Evolutionary conservation across 2,797 vertebrate genomes (phyloP).

Genomic region (Iguana delicatissima): DNA sequence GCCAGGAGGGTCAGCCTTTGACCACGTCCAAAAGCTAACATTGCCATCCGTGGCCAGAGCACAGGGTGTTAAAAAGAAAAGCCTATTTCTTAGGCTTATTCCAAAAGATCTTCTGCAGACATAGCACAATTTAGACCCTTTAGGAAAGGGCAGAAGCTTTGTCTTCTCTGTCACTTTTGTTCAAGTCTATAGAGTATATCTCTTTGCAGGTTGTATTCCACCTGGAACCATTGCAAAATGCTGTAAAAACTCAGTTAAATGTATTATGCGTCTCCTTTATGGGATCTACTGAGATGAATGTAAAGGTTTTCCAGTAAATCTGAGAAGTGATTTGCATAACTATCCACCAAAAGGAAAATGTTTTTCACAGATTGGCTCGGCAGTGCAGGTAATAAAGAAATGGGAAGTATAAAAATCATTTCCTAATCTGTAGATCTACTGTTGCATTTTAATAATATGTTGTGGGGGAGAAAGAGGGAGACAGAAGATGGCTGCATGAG

Average conservation of each 20-base stretch:
- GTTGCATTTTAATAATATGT: not conserved
- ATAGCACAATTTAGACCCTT: not conserved
- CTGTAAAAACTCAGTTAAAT: too few relatives aligned
- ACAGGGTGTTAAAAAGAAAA: not conserved
- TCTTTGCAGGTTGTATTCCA: not conserved
- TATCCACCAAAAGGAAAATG: not conserved
- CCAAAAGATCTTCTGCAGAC: not conserved
- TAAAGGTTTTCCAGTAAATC: accelerated
- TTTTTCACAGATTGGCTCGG: not conserved
- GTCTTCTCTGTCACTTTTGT: not conserved
- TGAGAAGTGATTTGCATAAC: not conserved
- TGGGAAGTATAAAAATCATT: not conserved
- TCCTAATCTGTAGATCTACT: not conserved
- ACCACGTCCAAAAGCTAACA: not conserved
- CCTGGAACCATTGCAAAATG: not conserved
- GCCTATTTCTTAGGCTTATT: not conserved
- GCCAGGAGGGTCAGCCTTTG: not conserved
- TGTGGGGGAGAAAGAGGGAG: not conserved
- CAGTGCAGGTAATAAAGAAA: not conserved
- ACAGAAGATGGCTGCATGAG: slow-evolving; percentile 37
- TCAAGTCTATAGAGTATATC: not conserved
- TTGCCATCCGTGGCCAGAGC: not conserved
- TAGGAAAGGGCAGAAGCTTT: not conserved
- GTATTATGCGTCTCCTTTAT: not conserved
- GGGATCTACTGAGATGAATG: not conserved